Conservation (phyloP, 2,113 vertebrate species). For the Oncorhynchus clarkii region DNA sequence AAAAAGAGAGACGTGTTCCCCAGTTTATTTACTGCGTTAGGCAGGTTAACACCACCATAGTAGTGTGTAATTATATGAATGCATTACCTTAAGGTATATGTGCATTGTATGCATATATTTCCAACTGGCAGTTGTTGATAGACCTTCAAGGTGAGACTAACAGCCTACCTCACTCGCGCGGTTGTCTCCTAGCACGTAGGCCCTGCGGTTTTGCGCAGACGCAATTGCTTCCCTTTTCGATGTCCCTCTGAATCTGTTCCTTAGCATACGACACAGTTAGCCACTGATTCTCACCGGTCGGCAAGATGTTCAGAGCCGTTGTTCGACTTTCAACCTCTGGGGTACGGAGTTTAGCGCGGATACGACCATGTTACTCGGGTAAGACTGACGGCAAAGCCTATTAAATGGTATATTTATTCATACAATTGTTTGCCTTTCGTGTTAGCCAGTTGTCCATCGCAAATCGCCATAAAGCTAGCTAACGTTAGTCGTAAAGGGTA, state of each 20-base stretch:
- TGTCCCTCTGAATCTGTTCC: neutral
- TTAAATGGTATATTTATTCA: neutral
- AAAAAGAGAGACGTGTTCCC: no score
- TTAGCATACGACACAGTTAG: neutral
- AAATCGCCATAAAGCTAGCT: neutral
- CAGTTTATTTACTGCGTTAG: no score
- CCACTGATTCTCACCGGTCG: neutral
- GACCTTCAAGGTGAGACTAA: no score
- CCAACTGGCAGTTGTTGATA: no score
- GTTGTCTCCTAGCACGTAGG: neutral
- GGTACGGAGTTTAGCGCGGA: slow-evolving; percentile 57
- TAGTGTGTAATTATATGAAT: no score
- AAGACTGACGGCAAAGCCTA: neutral
- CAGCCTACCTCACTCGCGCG: neutral
- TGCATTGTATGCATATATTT: no score
- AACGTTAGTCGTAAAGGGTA: neutral
- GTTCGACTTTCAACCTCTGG: slow-evolving; percentile 52
- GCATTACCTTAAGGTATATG: no score
- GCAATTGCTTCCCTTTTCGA: neutral
- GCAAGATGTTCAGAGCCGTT: slow-evolving; percentile 75
- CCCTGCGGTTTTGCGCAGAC: neutral
- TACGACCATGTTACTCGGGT: slow-evolving; percentile 60
- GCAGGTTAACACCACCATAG: no score
- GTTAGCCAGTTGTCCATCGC: neutral
- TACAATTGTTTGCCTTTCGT: neutral